Evolutionary conservation across 2,888 invertebrate genomes (phyloP), one percentile per base, ranked within the genome.

Genomic region (Andrena praecox): DNA sequence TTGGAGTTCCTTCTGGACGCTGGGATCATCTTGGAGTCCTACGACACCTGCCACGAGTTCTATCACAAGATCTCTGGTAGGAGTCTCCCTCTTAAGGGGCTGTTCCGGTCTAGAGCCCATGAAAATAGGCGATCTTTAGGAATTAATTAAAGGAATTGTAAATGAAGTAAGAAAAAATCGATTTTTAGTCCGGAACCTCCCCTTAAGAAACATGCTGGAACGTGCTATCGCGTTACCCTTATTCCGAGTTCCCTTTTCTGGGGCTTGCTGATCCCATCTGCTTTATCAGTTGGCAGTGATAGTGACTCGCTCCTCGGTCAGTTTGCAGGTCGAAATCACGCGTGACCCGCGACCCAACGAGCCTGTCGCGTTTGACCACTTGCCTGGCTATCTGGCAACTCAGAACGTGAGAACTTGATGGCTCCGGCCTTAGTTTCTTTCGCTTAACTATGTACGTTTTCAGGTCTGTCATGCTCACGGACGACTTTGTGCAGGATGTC

Each of bases 1-100:
- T 94, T 96, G 74, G 96, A 96, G 72, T 90, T 96, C 86, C 93
- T 95, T 69, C 89, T 96, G 54, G 95, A 96, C 85, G 94, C 96
- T 84, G 95, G 95, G 5, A 95, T 96, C 88, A 93, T 94, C 75
- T 86, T 95, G 66, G 95, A 95, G 89, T 92, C 94, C 0, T 94
- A 95, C 3, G 90, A 94, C 24, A 94, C 93, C 62, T 95, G 95
- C 79, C 94, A 93, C 80, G 89, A 92, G 4, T 95, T 94, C 78
- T 95, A 95, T 2, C 93, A 94, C 62, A 92, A 90, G 86, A 68
- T 88, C 1, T 33, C 83, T 0, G 79, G 91, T 91, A 70, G 67
- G 4, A 29, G 59, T 12, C 1, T 29, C 10, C 10, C 35, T 24
- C 2, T 31, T 10, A 5, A 42, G 4, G 42, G 12, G 42, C 42